Conservation (phyloP, 2,888 invertebrate genomes). For the Sinodicranocentrus sp. region DNA sequence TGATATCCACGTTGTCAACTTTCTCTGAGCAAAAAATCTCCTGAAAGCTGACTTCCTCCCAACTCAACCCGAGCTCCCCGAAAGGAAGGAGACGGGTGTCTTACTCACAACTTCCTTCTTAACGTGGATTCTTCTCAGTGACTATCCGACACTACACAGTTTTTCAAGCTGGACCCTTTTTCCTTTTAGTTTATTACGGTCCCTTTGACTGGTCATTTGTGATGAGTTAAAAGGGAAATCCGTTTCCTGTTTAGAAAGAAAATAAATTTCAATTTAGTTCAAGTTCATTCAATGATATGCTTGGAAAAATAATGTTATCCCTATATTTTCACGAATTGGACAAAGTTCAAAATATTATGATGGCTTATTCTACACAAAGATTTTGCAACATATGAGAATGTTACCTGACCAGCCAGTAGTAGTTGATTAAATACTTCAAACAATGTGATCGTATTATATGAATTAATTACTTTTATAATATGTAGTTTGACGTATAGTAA, state of each 20-base stretch:
- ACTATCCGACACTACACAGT: constrained; percentile 47
- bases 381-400: no score
- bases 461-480: no score
- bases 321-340: neutral
- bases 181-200: constrained; percentile 51
- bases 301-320: neutral
- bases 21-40: constrained; percentile 40
- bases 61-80: constrained; percentile 52
- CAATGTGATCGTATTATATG: no score
- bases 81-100: constrained; percentile 51
- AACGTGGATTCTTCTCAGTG: neutral
- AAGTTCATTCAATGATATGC: neutral
- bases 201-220: constrained; percentile 62
- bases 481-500: no score
- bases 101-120: neutral
- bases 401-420: no score
- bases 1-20: constrained; percentile 64
- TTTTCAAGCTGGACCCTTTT: constrained; percentile 7
- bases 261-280: neutral
- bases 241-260: neutral
- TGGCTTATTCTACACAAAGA: neutral
- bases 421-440: no score
- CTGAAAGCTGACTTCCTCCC: constrained; percentile 14
- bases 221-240: constrained; percentile 1
- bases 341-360: neutral